A percentile compares a stretch with the other conserved stretches of the same genome.
These are phyloP conservation scores for Caranx ignobilis DNA, from an alignment of 2,113 vertebrate genomes.

Conservation along the genomic window DNA sequence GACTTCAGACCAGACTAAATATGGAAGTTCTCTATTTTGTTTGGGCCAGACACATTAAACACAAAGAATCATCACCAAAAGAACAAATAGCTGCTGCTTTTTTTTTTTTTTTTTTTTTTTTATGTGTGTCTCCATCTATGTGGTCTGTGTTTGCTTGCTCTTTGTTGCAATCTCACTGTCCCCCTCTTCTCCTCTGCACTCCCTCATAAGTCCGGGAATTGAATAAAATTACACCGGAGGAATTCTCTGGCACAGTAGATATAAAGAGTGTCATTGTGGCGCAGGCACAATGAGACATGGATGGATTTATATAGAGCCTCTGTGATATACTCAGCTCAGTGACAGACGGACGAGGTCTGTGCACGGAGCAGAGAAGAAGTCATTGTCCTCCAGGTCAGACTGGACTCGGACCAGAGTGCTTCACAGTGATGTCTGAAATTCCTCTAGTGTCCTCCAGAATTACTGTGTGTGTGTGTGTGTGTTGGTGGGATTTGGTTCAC, in stretches of 20 bases:
- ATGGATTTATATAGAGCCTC: constrained; percentile 73
- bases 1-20: constrained; percentile 27
- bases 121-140: constrained; percentile 46
- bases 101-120: constrained; percentile 2
- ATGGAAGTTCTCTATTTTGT: constrained; percentile 10
- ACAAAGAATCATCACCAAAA: constrained; percentile 38
- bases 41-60: constrained; percentile 23
- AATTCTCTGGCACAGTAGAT: constrained; percentile 68
- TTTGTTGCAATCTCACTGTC: constrained; percentile 43
- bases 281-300: constrained; percentile 74
- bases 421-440: constrained; percentile 75
- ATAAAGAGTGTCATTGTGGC: constrained; percentile 82
- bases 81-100: constrained; percentile 38
- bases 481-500: neutral
- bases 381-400: constrained; percentile 78
- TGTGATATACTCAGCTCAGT: constrained; percentile 68
- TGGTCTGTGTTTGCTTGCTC: constrained; percentile 32
- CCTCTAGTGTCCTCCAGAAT: constrained; percentile 62
- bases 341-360: constrained; percentile 57
- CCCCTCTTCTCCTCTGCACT: constrained; percentile 57
- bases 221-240: constrained; percentile 70
- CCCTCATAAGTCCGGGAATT: constrained; percentile 65
- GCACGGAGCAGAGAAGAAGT: constrained; percentile 65
- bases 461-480: constrained; percentile 1
- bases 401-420: constrained; percentile 49